A percentile compares a stretch with the other conserved stretches of the same genome.
These are phyloP conservation scores for Amphiprion clarkii DNA, from an alignment of 2,797 vertebrate genomes.

Conservation along the genomic window DNA sequence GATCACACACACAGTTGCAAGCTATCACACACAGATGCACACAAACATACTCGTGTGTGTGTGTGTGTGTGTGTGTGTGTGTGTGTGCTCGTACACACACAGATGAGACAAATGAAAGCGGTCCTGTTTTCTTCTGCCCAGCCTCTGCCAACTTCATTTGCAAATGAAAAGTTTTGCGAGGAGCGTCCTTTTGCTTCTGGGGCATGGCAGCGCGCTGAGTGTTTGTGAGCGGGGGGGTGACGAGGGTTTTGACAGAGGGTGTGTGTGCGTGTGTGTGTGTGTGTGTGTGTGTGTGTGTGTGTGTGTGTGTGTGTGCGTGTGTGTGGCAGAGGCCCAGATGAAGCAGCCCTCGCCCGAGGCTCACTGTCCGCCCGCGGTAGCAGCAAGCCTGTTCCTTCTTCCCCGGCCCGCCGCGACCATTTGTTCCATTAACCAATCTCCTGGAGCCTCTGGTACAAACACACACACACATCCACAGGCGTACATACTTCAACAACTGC, in stretches of 20 bases:
- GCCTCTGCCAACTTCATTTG: conserved; percentile 86
- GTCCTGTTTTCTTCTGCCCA: conserved; percentile 68
- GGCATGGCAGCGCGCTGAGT: conserved; percentile 77
- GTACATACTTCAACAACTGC: conserved; percentile 82
- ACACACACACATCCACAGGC: conserved; percentile 69
- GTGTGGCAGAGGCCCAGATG: conserved; percentile 86
- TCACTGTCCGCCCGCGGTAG: conserved; percentile 93
- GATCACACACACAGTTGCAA: conserved; percentile 52
- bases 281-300: conserved; percentile 51
- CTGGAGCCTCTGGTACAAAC: conserved; percentile 89
- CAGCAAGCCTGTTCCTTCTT: conserved; percentile 95
- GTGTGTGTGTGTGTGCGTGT: conserved; percentile 63
- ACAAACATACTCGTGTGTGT: conserved; percentile 9
- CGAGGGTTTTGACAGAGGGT: conserved; percentile 55
- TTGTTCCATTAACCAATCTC: conserved; percentile 99
- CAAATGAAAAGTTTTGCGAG: conserved; percentile 87
- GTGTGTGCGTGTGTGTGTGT: conserved; percentile 22
- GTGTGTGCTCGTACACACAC: background rate
- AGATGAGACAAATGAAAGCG: conserved; percentile 69
- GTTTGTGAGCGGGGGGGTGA: conserved; percentile 49
- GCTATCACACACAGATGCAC: conserved; percentile 40
- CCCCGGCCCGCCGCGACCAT: conserved; percentile 89
- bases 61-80: too few species aligned
- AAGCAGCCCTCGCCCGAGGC: conserved; percentile 92
- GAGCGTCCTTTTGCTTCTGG: conserved; percentile 82